phyloP scores from a whole-genome alignment of 2,797 vertebrate species.

The Cynodonichthys magdalenae region DNA sequence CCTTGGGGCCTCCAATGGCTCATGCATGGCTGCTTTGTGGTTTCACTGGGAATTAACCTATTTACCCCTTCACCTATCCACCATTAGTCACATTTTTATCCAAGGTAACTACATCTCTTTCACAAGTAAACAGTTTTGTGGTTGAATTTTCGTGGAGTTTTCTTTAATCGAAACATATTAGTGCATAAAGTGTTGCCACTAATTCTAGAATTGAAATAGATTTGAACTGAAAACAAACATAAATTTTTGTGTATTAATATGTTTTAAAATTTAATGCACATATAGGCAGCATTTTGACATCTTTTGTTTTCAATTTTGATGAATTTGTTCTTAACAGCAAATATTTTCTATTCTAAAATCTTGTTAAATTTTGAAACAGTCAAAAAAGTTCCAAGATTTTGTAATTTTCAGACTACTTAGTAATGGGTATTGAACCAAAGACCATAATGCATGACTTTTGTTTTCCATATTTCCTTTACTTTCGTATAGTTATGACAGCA shows the following conservation, averaged over 20 bases:
- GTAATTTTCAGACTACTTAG: neutral
- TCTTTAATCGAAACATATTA: slow-evolving; percentile 46
- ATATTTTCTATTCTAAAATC: neutral
- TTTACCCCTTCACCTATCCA: slow-evolving; percentile 61
- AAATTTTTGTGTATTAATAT: neutral
- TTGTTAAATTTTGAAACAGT: neutral
- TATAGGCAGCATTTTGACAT: neutral
- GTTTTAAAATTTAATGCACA: neutral
- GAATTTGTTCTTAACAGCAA: neutral
- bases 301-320: neutral
- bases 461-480: neutral
- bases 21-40: slow-evolving; percentile 90
- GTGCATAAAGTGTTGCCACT: slow-evolving; percentile 8
- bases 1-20: slow-evolving; percentile 74
- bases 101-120: slow-evolving; percentile 62
- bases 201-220: neutral
- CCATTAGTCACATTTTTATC: slow-evolving; percentile 63
- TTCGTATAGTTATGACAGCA: neutral
- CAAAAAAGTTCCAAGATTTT: neutral
- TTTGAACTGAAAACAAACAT: slow-evolving; percentile 2
- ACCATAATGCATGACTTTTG: neutral
- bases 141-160: slow-evolving; percentile 56
- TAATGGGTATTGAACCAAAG: neutral
- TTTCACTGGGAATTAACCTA: slow-evolving; percentile 69
- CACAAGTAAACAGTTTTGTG: slow-evolving; percentile 68